Evolutionary conservation across 2,888 invertebrate genomes (phyloP), one percentile per base, ranked within the genome.

Genomic region (Hypena proboscidalis): DNA sequence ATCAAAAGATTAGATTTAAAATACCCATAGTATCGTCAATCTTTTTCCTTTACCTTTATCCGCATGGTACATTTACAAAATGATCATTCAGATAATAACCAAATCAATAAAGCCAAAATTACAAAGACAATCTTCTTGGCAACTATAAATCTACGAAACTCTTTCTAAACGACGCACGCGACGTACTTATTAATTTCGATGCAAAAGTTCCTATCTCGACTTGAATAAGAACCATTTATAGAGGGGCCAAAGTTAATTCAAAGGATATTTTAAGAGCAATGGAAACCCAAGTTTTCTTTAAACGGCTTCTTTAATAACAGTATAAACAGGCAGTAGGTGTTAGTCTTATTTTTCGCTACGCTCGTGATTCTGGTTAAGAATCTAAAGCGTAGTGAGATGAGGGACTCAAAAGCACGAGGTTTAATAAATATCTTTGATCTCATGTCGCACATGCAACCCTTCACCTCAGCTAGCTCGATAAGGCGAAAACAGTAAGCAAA

Each of bases 101-200:
- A 8, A 8, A 29, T 15, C 15, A 15, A 9, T 29, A 15, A 8
- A 29, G 29, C 15, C n/a, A 35, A 23, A 32, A 39, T 36, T 15
- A 11, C 38, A 26, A 43, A 48, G 32, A 45, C 39, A 36, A 52
- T 52, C 39, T 38, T 38, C n/a, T n/a, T n/a, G n/a, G n/a, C n/a
- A n/a, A n/a, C n/a, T n/a, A n/a, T n/a, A n/a, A n/a, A n/a, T 41
- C 39, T 25, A 38, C 26, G 26, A 21, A 43, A 41, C 22, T 21
- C 41, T 23, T 30, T 40, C 30, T 37, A 33, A 39, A 27, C 22
- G 22, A n/a, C n/a, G n/a, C n/a, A n/a, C n/a, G n/a, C n/a, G n/a
- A n/a, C 46, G 17, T 34, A 58, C 41, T 58, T 48, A 43, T 33
- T 58, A 43, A 59, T 37, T 49, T 46, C 37, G 30, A 42, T 41